Percentiles rank a stretch among this genome's conserved stretches.
Evolutionary conservation across 2,113 vertebrate genomes (phyloP).

Genomic region (Excalfactoria chinensis): DNA sequence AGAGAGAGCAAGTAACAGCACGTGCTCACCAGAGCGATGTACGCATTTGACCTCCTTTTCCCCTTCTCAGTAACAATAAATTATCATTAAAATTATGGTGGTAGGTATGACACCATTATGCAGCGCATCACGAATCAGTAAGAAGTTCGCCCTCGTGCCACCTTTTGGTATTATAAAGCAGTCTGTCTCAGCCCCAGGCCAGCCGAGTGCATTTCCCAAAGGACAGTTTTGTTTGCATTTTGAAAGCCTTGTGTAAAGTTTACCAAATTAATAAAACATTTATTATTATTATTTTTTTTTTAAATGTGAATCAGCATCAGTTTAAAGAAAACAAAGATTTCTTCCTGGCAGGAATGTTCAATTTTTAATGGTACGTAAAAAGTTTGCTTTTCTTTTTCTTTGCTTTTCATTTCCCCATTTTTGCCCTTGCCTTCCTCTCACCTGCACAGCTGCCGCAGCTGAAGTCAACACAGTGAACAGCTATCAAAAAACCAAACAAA

Average conservation of each 20-base stretch:
- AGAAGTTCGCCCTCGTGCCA: neutral
- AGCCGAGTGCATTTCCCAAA: conserved; percentile 30
- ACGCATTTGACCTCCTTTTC: conserved; percentile 51
- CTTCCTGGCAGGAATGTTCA: neutral
- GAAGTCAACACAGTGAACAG: neutral
- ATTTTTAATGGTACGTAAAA: neutral
- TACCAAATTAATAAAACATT: conserved; percentile 65
- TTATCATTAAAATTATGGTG: conserved; percentile 50
- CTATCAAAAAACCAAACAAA: neutral
- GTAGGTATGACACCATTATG: conserved; percentile 1
- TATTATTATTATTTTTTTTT: too few species aligned
- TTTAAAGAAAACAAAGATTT: conserved; percentile 19
- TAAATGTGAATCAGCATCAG: conserved; percentile 43
- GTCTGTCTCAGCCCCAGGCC: conserved; percentile 13
- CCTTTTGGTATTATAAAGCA: conserved; percentile 40
- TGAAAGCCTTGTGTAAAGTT: conserved; percentile 50
- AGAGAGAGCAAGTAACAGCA: neutral
- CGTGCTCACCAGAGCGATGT: conserved; percentile 7
- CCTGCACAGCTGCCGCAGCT: neutral
- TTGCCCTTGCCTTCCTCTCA: neutral
- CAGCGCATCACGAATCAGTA: conserved; percentile 12
- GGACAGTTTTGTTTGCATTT: conserved; percentile 54
- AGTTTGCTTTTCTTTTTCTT: neutral
- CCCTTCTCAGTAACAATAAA: conserved; percentile 63
- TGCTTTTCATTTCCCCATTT: neutral